Evolutionary conservation across 2,797 vertebrate genomes (phyloP), one percentile per base, ranked within the genome.

Genomic region (Xiphophorus birchmanni): DNA sequence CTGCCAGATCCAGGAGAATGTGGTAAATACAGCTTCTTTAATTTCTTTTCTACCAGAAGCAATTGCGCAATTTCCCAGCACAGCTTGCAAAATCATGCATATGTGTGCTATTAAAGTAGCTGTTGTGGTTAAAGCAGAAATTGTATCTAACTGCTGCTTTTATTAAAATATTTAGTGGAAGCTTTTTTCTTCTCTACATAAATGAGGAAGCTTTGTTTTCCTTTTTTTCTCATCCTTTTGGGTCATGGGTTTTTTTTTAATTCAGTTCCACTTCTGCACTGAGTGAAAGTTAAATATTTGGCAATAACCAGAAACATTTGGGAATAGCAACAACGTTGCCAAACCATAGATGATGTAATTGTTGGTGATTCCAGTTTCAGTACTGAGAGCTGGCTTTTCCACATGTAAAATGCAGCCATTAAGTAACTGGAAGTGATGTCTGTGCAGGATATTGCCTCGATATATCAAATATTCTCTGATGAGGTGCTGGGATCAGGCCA

Each of bases 391-490:
- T 71, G 69, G 50, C 40, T 17, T 0, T 87, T 83, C 79, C 63
- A 74, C 54, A 32, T 67, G n/a, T 29, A 42, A 83, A 87, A 77
- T 12, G 50, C 29, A 78, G 45, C 73, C 26, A 50, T 45, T 32
- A 35, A 85, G 7, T 91, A 84, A 92, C 32, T 76, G 44, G 7
- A 67, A 45, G 71, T 83, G 17, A 0, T 84, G 23, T 86, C 69
- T 85, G n/a, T 87, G 18, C 85, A 99, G 98, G 98, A 99, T 91
- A 98, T 99, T 88, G 98, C 98, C 90, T 97, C 97, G 0, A 96
- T 99, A 74, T 99, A 99, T 94, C 98, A 99, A 86, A 99, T 99
- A 93, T 99, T 99, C 96, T 98, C 98, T 42, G 98, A 99, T 91
- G 98, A 99, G 90, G 98, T 99, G 80, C 93, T 99, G 93, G 98